Conservation (phyloP, 2,797 vertebrate species). For the Trichosurus vulpecula region DNA sequence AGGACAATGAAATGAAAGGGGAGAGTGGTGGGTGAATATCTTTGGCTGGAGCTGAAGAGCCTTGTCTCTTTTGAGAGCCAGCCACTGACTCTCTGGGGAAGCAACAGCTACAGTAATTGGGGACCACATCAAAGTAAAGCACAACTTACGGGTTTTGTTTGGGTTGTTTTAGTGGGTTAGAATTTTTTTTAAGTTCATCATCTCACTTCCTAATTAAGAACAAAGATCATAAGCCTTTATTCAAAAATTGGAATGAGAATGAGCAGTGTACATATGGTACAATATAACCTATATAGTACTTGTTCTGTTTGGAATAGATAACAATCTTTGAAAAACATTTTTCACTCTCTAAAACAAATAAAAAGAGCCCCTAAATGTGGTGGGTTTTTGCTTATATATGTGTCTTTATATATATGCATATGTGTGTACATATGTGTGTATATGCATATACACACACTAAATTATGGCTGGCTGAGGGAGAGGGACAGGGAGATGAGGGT, state of each 20-base stretch:
- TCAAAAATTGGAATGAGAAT: not conserved
- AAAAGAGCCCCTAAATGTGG: not conserved
- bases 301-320: not conserved
- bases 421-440: not conserved
- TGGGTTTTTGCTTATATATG: not conserved
- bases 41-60: not conserved
- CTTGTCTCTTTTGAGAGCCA: not conserved
- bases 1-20: not conserved
- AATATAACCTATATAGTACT: not conserved
- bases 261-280: not conserved
- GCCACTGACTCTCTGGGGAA: not conserved
- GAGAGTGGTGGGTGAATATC: not conserved
- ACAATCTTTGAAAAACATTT: not conserved
- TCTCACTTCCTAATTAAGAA: not conserved
- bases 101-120: not conserved
- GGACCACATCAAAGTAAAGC: not conserved
- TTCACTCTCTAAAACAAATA: not conserved
- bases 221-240: not conserved
- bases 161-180: not conserved
- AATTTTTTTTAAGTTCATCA: not conserved
- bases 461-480: not conserved
- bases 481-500: not conserved
- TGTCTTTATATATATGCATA: not conserved
- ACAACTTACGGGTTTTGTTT: not conserved
- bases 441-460: not conserved